phyloP scores from a whole-genome alignment of 2,113 vertebrate genomes.

The Ptyas mucosa region DNA sequence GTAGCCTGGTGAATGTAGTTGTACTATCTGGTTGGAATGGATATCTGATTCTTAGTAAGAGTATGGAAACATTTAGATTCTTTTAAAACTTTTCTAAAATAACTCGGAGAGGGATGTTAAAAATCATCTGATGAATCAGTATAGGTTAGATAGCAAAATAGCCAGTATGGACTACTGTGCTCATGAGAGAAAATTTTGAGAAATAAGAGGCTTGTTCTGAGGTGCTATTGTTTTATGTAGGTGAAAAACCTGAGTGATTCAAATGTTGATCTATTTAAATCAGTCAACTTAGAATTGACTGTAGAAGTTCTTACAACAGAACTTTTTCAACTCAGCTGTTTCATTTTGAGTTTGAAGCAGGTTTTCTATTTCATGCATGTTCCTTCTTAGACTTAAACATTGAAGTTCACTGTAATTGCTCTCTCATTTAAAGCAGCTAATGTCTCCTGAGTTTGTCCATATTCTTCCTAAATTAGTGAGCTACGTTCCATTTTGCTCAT shows the following conservation, averaged over 20 bases:
- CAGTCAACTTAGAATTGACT: background rate
- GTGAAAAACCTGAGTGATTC: background rate
- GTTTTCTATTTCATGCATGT: background rate
- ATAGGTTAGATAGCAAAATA: background rate
- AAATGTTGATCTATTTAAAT: background rate
- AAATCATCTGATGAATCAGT: background rate
- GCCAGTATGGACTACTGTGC: background rate
- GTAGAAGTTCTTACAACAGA: background rate
- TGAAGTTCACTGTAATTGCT: background rate
- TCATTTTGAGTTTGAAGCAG: background rate
- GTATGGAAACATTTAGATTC: background rate
- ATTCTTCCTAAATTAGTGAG: background rate
- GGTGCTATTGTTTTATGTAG: background rate
- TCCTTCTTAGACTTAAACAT: background rate
- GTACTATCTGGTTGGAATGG: background rate
- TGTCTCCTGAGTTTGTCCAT: background rate
- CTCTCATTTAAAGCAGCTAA: background rate
- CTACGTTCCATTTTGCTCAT: constrained; percentile 37
- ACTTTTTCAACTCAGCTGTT: background rate
- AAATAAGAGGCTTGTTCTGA: background rate
- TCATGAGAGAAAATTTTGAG: background rate
- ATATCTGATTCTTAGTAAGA: background rate
- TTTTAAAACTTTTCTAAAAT: background rate
- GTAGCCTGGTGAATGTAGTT: background rate
- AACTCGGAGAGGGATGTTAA: background rate